Percentiles rank a stretch among this genome's conserved stretches.
phyloP scores from a whole-genome alignment of 2,888 invertebrate genomes.

The Bruchidius siliquastri region DNA sequence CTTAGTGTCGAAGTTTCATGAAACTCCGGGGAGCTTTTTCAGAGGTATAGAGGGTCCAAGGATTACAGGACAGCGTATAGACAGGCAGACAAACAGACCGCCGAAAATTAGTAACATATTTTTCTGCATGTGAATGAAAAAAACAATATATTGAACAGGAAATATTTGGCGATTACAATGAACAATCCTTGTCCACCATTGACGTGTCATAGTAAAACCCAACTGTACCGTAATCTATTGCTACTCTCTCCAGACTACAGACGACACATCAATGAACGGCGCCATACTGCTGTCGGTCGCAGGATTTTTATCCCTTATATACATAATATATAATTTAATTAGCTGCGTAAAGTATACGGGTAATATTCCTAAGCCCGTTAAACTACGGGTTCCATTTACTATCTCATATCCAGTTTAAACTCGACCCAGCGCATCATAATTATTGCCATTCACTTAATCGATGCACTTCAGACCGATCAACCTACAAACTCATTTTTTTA shows the following conservation, averaged over 20 bases:
- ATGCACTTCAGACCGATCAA: neutral
- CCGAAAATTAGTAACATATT: too few species aligned
- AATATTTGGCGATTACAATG: too few species aligned
- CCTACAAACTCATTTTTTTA: neutral
- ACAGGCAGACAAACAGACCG: too few species aligned
- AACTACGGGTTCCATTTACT: neutral
- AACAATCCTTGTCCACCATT: too few species aligned
- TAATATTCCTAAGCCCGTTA: neutral
- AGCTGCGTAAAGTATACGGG: neutral
- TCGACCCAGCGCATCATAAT: neutral
- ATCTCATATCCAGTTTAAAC: neutral
- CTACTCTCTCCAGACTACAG: neutral
- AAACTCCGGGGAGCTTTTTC: too few species aligned
- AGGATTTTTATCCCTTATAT: neutral
- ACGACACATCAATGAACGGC: neutral
- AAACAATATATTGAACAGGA: too few species aligned
- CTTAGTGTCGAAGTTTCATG: too few species aligned
- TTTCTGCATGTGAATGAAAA: too few species aligned
- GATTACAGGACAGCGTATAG: too few species aligned
- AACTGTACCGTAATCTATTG: too few species aligned
- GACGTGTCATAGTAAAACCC: too few species aligned
- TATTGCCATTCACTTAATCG: neutral
- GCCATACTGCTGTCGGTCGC: neutral
- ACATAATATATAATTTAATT: neutral
- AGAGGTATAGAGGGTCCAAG: too few species aligned